phyloP scores from a whole-genome alignment of 2,888 invertebrate species.

The Andrena camellia region DNA sequence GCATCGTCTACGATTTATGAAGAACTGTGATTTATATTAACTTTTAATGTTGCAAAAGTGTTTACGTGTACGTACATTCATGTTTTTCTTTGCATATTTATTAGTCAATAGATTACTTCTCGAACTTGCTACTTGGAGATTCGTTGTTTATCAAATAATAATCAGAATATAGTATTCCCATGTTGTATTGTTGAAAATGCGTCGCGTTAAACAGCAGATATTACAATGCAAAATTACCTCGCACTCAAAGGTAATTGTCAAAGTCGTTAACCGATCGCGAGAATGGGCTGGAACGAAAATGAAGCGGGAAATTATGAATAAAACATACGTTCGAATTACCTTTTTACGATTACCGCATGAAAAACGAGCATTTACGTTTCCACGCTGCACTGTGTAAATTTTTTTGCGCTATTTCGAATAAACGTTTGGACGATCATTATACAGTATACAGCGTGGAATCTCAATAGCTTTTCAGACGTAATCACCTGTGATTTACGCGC shows the following conservation, averaged over 20 bases:
- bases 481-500: slow-evolving; percentile 14
- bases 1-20: neutral
- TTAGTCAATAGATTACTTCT: neutral
- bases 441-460: slow-evolving; percentile 7
- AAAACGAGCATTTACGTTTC: slow-evolving; percentile 41
- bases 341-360: slow-evolving; percentile 51
- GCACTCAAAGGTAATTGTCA: slow-evolving; percentile 13
- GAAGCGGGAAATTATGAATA: slow-evolving; percentile 48
- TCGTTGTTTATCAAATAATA: neutral
- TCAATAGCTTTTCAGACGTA: slow-evolving; percentile 32
- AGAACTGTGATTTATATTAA: neutral
- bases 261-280: slow-evolving; percentile 50
- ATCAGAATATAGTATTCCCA: neutral
- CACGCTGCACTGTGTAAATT: neutral
- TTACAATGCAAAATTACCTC: slow-evolving; percentile 40
- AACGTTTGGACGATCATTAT: slow-evolving; percentile 39
- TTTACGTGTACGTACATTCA: too few relatives aligned
- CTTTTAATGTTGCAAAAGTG: neutral
- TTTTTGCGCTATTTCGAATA: slow-evolving; percentile 25
- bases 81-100: neutral
- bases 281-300: slow-evolving; percentile 29
- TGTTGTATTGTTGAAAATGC: slow-evolving; percentile 2
- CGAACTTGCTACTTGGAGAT: neutral
- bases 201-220: slow-evolving; percentile 22
- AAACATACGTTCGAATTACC: slow-evolving; percentile 44